phyloP scores from a whole-genome alignment of 2,113 vertebrate species.

The Canis aureus region DNA sequence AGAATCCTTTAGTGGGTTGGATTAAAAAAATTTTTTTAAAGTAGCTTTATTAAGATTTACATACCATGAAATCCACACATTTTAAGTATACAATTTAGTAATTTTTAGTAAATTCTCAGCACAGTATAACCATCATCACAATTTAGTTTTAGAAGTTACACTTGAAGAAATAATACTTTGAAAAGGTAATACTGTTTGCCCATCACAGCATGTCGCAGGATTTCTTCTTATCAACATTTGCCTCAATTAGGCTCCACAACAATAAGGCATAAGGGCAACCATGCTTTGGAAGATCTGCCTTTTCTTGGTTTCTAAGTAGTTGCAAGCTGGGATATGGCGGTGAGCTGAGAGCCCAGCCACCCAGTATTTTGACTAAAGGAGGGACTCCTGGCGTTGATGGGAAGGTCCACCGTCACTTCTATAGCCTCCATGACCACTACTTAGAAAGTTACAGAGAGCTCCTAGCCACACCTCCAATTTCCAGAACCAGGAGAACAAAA shows the following conservation, averaged over 20 bases:
- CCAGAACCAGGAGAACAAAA: not conserved
- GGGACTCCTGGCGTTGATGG: not conserved
- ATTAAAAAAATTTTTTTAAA: not conserved
- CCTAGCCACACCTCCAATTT: not conserved
- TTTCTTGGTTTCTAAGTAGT: not conserved
- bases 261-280: not conserved
- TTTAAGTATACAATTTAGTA: not conserved
- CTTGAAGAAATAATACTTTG: slow-evolving; percentile 19
- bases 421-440: not conserved
- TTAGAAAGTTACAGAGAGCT: slow-evolving; percentile 47
- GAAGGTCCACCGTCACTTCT: not conserved
- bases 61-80: not conserved
- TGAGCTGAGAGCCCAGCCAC: not conserved
- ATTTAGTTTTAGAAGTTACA: not conserved
- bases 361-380: not conserved
- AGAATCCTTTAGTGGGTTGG: not conserved
- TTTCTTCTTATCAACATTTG: not conserved
- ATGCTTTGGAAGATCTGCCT: not conserved
- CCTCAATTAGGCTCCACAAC: not conserved
- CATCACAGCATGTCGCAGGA: not conserved
- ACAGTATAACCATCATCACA: not conserved
- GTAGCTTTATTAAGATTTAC: slow-evolving; percentile 3
- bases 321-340: not conserved
- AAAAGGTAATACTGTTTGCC: not conserved
- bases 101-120: slow-evolving; percentile 4